phyloP scores from a whole-genome alignment of 92 coral and sea anemone species.

The Porites rus region DNA sequence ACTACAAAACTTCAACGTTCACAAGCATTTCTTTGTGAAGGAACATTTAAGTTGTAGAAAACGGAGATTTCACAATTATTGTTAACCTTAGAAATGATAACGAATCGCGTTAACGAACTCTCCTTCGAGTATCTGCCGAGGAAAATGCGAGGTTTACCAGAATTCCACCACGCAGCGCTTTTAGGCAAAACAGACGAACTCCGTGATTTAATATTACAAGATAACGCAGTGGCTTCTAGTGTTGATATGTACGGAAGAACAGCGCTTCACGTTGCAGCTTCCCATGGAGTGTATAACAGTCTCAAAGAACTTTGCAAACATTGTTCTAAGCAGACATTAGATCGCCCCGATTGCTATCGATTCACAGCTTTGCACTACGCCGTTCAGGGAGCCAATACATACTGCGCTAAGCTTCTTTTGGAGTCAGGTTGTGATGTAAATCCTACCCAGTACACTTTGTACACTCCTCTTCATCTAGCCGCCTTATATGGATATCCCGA shows the following conservation, averaged over 20 bases:
- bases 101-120: background rate
- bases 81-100: background rate
- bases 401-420: constrained; percentile 59
- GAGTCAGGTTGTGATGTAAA: constrained; percentile 45
- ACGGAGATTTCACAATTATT: background rate
- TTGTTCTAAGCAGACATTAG: constrained; percentile 29
- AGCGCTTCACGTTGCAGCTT: constrained; percentile 52
- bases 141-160: constrained; percentile 22
- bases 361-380: constrained; percentile 74
- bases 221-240: background rate
- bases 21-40: background rate
- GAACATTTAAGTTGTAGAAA: background rate
- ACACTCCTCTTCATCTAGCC: constrained; percentile 73
- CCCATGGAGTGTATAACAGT: constrained; percentile 37
- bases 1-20: background rate
- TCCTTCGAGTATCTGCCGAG: constrained; percentile 10
- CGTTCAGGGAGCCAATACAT: constrained; percentile 53
- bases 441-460: constrained; percentile 20
- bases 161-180: constrained; percentile 22
- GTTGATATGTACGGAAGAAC: constrained; percentile 59
- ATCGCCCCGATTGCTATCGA: constrained; percentile 63
- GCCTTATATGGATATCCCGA: constrained; percentile 65
- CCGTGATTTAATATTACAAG: background rate
- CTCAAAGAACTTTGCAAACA: constrained; percentile 40
- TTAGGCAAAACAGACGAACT: constrained; percentile 16